phyloP scores from a whole-genome alignment of 1,140 invertebrate species.

The Diplogasteroides magnus region DNA sequence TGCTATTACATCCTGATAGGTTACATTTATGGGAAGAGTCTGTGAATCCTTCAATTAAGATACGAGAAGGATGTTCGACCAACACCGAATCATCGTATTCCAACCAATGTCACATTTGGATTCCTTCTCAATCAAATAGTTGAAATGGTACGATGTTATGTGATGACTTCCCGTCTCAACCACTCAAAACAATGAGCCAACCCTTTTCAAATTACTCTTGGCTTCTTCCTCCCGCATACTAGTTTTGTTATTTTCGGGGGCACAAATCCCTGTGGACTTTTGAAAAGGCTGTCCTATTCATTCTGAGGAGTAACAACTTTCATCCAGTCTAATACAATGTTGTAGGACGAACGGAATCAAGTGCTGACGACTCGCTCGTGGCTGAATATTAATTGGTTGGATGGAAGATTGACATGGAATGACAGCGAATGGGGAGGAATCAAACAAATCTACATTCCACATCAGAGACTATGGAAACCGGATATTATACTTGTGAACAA shows the following conservation, averaged over 20 bases:
- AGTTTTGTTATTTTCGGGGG: not conserved
- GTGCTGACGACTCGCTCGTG: constrained; percentile 51
- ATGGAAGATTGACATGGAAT: constrained; percentile 47
- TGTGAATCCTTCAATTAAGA: not conserved
- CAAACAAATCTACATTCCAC: constrained; percentile 48
- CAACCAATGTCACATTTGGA: constrained; percentile 53
- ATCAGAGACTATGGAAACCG: constrained; percentile 48
- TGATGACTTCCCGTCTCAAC: no score
- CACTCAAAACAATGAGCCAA: no score
- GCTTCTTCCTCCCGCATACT: not conserved
- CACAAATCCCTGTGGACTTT: not conserved
- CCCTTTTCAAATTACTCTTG: not conserved
- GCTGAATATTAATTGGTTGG: constrained; percentile 50
- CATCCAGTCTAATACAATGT: no score
- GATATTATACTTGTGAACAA: constrained; percentile 54
- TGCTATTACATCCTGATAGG: constrained; percentile 36
- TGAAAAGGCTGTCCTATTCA: not conserved
- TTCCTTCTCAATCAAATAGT: constrained; percentile 54
- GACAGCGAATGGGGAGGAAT: constrained; percentile 47
- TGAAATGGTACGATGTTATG: constrained; percentile 53
- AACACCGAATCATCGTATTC: constrained; percentile 42
- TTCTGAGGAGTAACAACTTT: constrained; percentile 1
- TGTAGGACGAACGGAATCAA: constrained; percentile 52
- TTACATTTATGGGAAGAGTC: not conserved
- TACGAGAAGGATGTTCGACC: constrained; percentile 53